Evolutionary conservation across 2,888 invertebrate species (phyloP).

Genomic region (Subacronicta megacephala): DNA sequence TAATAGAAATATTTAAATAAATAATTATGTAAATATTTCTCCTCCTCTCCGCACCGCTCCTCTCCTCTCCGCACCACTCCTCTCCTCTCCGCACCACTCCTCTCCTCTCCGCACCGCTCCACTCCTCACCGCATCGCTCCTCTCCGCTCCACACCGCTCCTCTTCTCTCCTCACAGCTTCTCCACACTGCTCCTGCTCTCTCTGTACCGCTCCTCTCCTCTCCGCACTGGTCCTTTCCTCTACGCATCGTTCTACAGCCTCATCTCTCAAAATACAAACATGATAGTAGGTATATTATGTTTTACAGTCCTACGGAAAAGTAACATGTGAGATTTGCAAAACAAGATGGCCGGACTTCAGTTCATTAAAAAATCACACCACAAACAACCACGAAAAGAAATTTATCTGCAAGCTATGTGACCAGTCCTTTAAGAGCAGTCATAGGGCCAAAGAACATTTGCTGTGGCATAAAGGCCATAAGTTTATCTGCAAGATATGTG

Average conservation of each 20-base stretch:
- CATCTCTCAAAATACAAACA: too few relatives aligned
- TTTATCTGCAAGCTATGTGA: constrained; percentile 73
- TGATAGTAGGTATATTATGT: too few relatives aligned
- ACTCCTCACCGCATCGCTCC: background rate
- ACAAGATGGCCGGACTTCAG: constrained; percentile 65
- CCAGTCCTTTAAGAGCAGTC: constrained; percentile 64
- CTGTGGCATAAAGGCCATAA: constrained; percentile 75
- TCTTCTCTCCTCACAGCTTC: background rate
- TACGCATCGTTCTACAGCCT: too few relatives aligned
- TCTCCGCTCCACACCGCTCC: background rate
- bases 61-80: background rate
- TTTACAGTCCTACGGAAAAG: constrained; percentile 65
- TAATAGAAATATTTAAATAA: too few relatives aligned
- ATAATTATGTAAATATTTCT: too few relatives aligned
- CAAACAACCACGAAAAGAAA: constrained; percentile 68
- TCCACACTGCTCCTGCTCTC: too few relatives aligned
- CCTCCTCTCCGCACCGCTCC: background rate
- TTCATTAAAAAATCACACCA: constrained; percentile 63
- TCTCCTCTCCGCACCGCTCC: too few relatives aligned
- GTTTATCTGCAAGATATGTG: constrained; percentile 73
- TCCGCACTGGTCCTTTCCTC: too few relatives aligned
- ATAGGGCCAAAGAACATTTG: constrained; percentile 75
- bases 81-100: background rate
- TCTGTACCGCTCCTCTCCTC: background rate
- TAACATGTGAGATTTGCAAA: constrained; percentile 69